phyloP scores from a whole-genome alignment of 1,140 invertebrate species.

The Drosophila arawakana region DNA sequence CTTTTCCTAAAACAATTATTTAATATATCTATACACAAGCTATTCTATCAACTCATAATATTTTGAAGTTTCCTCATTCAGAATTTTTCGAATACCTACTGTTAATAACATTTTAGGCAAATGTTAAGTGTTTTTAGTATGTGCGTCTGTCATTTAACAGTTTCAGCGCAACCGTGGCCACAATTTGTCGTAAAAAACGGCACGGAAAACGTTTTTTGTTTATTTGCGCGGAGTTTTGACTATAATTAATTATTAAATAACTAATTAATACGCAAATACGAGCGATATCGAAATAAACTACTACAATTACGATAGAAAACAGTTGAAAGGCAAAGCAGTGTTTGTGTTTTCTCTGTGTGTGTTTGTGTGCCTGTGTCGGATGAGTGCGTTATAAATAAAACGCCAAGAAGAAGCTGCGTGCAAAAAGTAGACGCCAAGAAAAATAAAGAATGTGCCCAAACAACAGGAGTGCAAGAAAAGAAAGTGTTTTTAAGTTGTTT shows the following conservation, averaged over 20 bases:
- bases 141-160: slow-evolving; percentile 28
- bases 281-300: slow-evolving; percentile 51
- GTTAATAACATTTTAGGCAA: slow-evolving; percentile 17
- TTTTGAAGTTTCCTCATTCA: too few relatives aligned
- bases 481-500: slow-evolving; percentile 67
- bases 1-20: too few relatives aligned
- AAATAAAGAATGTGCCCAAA: slow-evolving; percentile 77
- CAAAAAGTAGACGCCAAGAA: slow-evolving; percentile 76
- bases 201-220: slow-evolving; percentile 56
- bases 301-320: slow-evolving; percentile 36
- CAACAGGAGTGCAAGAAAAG: slow-evolving; percentile 67
- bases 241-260: slow-evolving; percentile 49
- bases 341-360: slow-evolving; percentile 47
- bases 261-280: slow-evolving; percentile 56
- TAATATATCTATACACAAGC: too few relatives aligned
- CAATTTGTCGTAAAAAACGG: slow-evolving; percentile 32
- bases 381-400: slow-evolving; percentile 77
- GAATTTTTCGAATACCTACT: neutral
- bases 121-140: slow-evolving; percentile 25
- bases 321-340: slow-evolving; percentile 48
- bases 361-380: slow-evolving; percentile 36
- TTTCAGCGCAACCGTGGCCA: slow-evolving; percentile 37
- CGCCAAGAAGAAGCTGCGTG: slow-evolving; percentile 76
- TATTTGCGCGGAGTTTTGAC: slow-evolving; percentile 51
- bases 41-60: too few relatives aligned